These are phyloP conservation scores for Pilophorus perplexus DNA, from an alignment of 2,888 invertebrate genomes.

Conservation along the genomic window DNA sequence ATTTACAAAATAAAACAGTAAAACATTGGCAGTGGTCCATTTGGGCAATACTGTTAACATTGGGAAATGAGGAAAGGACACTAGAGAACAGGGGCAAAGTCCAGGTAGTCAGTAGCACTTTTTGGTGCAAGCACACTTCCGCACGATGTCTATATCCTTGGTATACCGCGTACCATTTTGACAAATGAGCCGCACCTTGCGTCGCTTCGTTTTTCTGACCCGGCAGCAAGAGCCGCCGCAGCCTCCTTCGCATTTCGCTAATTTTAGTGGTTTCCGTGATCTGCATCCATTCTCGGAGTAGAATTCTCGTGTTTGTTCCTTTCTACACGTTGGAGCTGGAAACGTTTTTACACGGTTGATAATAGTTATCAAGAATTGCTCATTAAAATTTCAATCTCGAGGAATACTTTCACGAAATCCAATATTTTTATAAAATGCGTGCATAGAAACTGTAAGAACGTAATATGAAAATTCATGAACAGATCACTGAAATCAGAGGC, in stretches of 20 bases:
- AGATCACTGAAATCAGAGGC: too few relatives aligned
- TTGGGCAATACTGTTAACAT: slow-evolving; percentile 44
- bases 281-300: slow-evolving; percentile 89
- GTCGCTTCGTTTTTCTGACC: slow-evolving; percentile 86
- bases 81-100: slow-evolving; percentile 48
- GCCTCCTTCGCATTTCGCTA: slow-evolving; percentile 77
- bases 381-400: too few relatives aligned
- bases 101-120: slow-evolving; percentile 68
- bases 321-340: slow-evolving; percentile 73
- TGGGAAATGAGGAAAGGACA: slow-evolving; percentile 45
- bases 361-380: too few relatives aligned
- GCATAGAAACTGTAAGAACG: too few relatives aligned
- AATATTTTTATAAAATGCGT: too few relatives aligned
- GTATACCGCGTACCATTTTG: slow-evolving; percentile 89
- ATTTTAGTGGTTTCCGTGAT: slow-evolving; percentile 84
- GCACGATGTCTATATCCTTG: slow-evolving; percentile 93
- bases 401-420: too few relatives aligned
- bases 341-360: too few relatives aligned
- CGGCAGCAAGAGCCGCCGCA: slow-evolving; percentile 82
- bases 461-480: too few relatives aligned
- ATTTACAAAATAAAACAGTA: slow-evolving; percentile 50
- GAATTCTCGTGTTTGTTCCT: slow-evolving; percentile 87
- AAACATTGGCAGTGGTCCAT: slow-evolving; percentile 46
- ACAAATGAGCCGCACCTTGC: slow-evolving; percentile 91
- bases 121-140: slow-evolving; percentile 93